Evolutionary conservation across 2,797 vertebrate genomes (phyloP), one percentile per base, ranked within the genome.

Genomic region (Heteromormyrus szaboi): DNA sequence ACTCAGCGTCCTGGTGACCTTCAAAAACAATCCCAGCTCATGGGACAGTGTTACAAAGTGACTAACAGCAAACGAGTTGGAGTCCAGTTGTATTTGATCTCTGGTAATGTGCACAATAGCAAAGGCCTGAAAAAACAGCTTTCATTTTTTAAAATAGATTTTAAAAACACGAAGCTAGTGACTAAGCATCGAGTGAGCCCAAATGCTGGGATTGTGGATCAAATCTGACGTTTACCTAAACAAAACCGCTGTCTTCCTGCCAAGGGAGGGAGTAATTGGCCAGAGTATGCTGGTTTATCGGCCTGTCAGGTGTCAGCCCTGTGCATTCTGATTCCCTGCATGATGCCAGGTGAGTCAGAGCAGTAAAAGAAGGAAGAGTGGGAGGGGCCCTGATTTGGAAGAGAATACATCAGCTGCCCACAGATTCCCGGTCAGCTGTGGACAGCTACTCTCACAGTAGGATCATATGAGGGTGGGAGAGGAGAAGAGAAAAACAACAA

Each of bases 261-360:
- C 37, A 44, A 79, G 46, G 22, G 81, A 84, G 81, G 46, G 46
- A 84, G 81, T 84, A 84, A 48, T 84, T 84, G 81, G 81, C 81
- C 81, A 25, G 81, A 50, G 46, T 84, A 84, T 84, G 22, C 19
- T 14, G 46, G 81, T 25, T 84, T 84, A 84, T 84, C 44, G 81
- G 46, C 8, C 81, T 84, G 81, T 84, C 22, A 84, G 81, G 81
- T 84, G 72, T 79, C 72, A 79, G 14, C 6, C 1, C 37, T 44
- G 37, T 19, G 72, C 37, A n/a, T 79, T 19, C 72, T 44, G 72
- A 44, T 79, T 17, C 37, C 17, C 37, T 79, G 72, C 37, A n/a
- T 79, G 72, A 79, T 44, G 72, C 37, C 72, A 79, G 72, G 17
- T 79, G 72, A 79, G 72, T 79, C 72, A 79, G 65, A 72, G 5